phyloP scores from a whole-genome alignment of 2,888 invertebrate species.

The Bellardia pandia region DNA sequence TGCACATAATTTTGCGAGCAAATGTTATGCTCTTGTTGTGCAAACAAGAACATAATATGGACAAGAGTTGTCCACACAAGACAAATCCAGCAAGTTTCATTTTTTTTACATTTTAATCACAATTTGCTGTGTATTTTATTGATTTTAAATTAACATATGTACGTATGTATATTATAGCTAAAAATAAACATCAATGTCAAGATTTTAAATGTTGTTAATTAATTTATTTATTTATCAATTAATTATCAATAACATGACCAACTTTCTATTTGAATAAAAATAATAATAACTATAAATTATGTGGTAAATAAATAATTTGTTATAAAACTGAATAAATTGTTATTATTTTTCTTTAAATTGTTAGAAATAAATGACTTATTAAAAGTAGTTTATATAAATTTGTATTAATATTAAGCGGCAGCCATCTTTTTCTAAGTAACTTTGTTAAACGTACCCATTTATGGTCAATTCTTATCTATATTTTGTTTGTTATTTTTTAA shows the following conservation, averaged over 20 bases:
- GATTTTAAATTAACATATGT: too few relatives aligned
- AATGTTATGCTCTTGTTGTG: too few relatives aligned
- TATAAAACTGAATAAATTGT: neutral
- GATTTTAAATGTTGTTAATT: neutral
- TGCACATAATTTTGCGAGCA: too few relatives aligned
- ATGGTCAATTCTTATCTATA: neutral
- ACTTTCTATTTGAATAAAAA: slow-evolving; percentile 20
- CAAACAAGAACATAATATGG: too few relatives aligned
- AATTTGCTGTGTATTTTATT: too few relatives aligned
- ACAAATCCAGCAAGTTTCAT: too few relatives aligned
- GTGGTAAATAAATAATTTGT: neutral
- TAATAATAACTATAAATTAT: neutral
- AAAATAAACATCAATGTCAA: too few relatives aligned
- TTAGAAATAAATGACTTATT: neutral
- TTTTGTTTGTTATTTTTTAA: neutral
- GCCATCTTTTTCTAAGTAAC: neutral
- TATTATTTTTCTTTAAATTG: too few relatives aligned
- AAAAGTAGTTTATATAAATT: neutral
- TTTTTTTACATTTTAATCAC: too few relatives aligned
- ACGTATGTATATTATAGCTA: too few relatives aligned
- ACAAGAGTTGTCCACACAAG: too few relatives aligned
- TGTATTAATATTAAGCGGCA: neutral
- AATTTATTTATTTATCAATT: slow-evolving; percentile 24
- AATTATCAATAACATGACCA: slow-evolving; percentile 37
- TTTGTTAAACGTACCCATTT: neutral